Conservation (phyloP, 2,113 vertebrate species). For the Peromyscus polionotus region DNA sequence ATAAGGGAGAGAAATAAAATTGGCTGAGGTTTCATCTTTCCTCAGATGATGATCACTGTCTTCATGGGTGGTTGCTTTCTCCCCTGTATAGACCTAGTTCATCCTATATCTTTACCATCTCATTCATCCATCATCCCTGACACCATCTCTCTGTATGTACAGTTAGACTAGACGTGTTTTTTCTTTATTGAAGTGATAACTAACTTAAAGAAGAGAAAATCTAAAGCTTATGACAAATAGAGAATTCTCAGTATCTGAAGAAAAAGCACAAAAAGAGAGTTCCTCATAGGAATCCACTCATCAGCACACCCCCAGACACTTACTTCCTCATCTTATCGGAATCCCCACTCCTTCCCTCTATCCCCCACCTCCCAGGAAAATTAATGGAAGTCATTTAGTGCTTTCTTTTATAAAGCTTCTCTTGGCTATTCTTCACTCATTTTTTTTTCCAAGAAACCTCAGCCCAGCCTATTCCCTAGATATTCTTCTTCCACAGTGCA, state of each 20-base stretch:
- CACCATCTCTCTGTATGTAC: background rate
- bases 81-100: no score
- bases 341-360: background rate
- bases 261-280: background rate
- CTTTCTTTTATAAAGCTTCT: conserved; percentile 44
- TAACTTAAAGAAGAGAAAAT: background rate
- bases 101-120: background rate
- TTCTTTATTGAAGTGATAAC: background rate
- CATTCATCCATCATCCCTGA: background rate
- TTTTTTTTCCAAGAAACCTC: background rate
- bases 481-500: background rate
- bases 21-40: background rate
- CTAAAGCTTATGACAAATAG: background rate
- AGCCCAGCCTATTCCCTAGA: background rate
- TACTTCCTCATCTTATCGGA: background rate
- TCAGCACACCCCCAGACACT: background rate
- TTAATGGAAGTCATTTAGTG: background rate
- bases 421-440: background rate
- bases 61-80: background rate
- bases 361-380: background rate
- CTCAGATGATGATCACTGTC: background rate
- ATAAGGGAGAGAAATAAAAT: background rate
- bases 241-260: background rate
- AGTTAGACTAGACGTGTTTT: background rate
- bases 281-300: background rate